Evolutionary conservation across 2,888 invertebrate genomes (phyloP).

Genomic region (Cynaeus angustus): DNA sequence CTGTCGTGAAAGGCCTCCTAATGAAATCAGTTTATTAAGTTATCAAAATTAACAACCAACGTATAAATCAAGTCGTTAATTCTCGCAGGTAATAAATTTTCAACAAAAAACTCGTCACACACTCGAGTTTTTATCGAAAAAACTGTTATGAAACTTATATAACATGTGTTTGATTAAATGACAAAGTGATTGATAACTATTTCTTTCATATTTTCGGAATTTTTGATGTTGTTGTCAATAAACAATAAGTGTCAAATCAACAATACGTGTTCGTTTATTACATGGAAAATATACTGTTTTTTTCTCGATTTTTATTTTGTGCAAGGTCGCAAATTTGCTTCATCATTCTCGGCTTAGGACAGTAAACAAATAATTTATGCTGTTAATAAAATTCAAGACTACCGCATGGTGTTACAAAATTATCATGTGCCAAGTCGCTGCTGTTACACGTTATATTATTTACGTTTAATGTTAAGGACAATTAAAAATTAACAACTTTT

Average conservation of each 20-base stretch:
- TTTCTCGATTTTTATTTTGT: background rate
- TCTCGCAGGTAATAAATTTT: constrained; percentile 13
- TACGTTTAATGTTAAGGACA: constrained; percentile 20
- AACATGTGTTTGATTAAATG: constrained; percentile 14
- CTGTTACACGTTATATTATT: no score
- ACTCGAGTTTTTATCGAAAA: background rate
- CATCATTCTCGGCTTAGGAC: background rate
- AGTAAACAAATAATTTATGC: no score
- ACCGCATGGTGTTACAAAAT: no score
- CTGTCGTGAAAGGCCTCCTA: constrained; percentile 31
- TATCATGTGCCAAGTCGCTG: no score
- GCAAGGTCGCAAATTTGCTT: background rate
- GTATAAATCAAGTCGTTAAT: constrained; percentile 28
- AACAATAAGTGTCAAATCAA: no score
- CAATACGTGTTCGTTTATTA: background rate
- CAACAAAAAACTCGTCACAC: background rate
- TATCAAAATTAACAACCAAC: constrained; percentile 35
- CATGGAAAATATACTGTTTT: background rate
- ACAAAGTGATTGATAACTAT: constrained; percentile 19
- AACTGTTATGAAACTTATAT: constrained; percentile 5
- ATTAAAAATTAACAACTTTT: constrained; percentile 28
- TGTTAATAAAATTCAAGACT: no score
- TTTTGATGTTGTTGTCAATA: constrained; percentile 20
- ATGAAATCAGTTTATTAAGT: constrained; percentile 38
- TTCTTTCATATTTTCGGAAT: background rate